phyloP scores from a whole-genome alignment of 2,888 invertebrate genomes.

The Andrena flavipes region DNA sequence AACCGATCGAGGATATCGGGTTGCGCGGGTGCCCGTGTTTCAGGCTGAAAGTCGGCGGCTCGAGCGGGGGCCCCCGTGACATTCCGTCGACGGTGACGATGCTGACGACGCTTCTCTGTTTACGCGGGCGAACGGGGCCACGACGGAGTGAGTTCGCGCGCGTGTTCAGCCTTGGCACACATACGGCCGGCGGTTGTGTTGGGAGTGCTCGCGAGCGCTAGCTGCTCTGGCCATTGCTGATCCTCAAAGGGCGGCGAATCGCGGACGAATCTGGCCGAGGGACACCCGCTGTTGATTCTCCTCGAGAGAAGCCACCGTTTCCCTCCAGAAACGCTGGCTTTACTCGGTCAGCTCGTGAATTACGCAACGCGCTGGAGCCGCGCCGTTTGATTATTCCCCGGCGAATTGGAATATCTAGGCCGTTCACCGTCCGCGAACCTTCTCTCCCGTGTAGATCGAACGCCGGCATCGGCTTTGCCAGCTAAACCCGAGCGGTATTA shows the following conservation, averaged over 20 bases:
- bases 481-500: conserved; percentile 2
- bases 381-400: conserved; percentile 25
- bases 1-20: conserved; percentile 12
- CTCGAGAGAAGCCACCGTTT: neutral
- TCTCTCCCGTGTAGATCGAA: neutral
- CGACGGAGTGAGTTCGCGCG: neutral
- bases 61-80: conserved; percentile 37
- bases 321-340: neutral
- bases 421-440: neutral
- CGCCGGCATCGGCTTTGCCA: conserved; percentile 3
- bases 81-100: conserved; percentile 39
- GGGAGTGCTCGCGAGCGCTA: conserved; percentile 11
- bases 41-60: conserved; percentile 19
- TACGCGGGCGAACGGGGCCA: conserved; percentile 28
- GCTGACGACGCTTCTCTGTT: conserved; percentile 49
- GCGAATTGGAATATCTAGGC: conserved; percentile 21
- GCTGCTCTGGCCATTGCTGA: neutral
- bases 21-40: neutral
- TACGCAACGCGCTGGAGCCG: conserved; percentile 19
- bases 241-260: conserved; percentile 43
- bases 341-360: neutral
- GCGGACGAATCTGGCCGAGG: conserved; percentile 30
- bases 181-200: conserved; percentile 17
- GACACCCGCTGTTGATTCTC: neutral
- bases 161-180: conserved; percentile 59